Conservation (phyloP, 2,113 vertebrate species). For the Lasiurus borealis region DNA sequence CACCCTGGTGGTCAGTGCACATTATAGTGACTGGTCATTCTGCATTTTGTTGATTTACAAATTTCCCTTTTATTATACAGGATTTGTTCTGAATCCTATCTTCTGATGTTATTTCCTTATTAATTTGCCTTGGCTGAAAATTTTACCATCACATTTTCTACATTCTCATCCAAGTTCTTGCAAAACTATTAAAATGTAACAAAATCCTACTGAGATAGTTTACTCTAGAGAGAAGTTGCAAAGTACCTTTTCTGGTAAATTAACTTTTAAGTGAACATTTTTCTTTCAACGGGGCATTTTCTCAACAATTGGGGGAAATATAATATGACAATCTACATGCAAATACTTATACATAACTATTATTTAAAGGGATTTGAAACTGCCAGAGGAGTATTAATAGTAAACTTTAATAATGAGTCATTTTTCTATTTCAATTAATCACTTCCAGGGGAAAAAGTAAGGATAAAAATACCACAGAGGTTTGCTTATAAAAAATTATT, state of each 20-base stretch:
- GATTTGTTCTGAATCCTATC: neutral
- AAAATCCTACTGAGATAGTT: slow-evolving; percentile 1
- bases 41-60: too few species aligned
- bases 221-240: neutral
- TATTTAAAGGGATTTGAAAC: neutral
- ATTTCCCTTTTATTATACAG: too few species aligned
- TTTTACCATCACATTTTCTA: slow-evolving; percentile 17
- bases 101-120: neutral
- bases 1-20: too few species aligned
- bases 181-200: slow-evolving; percentile 46
- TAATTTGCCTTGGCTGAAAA: neutral
- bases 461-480: neutral
- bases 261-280: slow-evolving; percentile 62
- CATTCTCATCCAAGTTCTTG: slow-evolving; percentile 27
- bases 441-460: slow-evolving; percentile 37
- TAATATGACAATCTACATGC: slow-evolving; percentile 14
- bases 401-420: neutral
- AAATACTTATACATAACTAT: neutral
- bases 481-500: slow-evolving; percentile 22
- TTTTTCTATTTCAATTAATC: slow-evolving; percentile 32
- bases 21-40: too few species aligned
- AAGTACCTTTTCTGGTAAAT: slow-evolving; percentile 34
- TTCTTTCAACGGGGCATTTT: slow-evolving; percentile 18
- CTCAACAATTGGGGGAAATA: neutral
- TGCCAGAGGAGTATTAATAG: slow-evolving; percentile 9